Evolutionary conservation across 2,888 invertebrate genomes (phyloP), one percentile per base, ranked within the genome.

Genomic region (Drosophila prostipennis): DNA sequence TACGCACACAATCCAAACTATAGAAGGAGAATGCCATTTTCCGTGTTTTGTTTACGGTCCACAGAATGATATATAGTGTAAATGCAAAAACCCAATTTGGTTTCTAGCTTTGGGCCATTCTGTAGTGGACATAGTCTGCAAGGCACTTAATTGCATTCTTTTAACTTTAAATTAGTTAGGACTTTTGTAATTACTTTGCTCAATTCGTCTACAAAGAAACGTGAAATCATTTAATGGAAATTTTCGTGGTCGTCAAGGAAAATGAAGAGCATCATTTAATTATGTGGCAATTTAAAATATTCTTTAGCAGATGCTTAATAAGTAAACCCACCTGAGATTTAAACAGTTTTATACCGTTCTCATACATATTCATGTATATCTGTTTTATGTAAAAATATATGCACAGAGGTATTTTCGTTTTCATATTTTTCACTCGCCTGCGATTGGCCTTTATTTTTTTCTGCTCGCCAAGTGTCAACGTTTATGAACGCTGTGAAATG

Each of bases 401-500:
- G 32, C 3, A 10, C 3, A 3, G 37, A 46, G 45, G 29, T 42
- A 61, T 63, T 59, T 63, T 59, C 4, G 48, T 56, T 36, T 34
- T 26, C 13, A 37, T 16, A 36, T 49, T 64, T 64, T 53, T 16
- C 39, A 32, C 39, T 36, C 36, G 40, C 5, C 51, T 52, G 34
- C 23, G 37, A 60, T 53, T 65, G 42, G 53, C 14, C 16, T 46
- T 46, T 46, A 36, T 59, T 59, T 37, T 34, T 32, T 64, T 39
- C 23, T 16, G 64, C 39, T 39, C 8, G 53, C 45, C 39, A 46
- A 65, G 53, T 65, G 65, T 65, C 65, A 65, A 45, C 67, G 43
- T 26, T 56, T 56, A 32, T 52, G 72, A 71, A 71, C 34, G 49
- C 54, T 52, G 58, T 69, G 61, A 55, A 61, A 61, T 71, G 68